These are phyloP conservation scores for Meandrina meandrites DNA, from an alignment of 92 coral and sea anemone species.

Conservation along the genomic window DNA sequence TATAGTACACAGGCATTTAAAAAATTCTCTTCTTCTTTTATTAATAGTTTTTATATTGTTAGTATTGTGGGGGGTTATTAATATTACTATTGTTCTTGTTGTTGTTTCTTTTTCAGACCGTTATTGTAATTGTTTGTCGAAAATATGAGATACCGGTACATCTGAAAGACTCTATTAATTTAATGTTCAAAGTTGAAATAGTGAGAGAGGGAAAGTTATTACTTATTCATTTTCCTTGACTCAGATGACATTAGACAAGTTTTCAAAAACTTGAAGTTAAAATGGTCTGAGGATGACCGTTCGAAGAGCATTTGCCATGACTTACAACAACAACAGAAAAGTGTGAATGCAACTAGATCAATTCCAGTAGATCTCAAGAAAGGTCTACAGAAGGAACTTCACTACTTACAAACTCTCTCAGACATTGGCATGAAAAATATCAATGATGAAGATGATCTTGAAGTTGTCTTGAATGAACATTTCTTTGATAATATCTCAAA, in stretches of 20 bases:
- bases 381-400: background rate
- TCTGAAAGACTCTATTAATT: background rate
- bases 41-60: no score
- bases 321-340: background rate
- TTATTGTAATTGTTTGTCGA: background rate
- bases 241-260: background rate
- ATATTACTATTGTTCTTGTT: no score
- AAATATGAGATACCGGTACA: background rate
- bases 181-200: background rate
- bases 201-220: background rate
- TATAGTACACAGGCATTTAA: no score
- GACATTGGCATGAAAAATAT: conserved; percentile 9
- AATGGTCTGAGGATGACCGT: background rate
- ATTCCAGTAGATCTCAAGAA: background rate
- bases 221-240: background rate
- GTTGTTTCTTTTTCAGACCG: no score
- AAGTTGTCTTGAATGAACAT: conserved; percentile 6
- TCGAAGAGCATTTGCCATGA: conserved; percentile 2
- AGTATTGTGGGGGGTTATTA: no score
- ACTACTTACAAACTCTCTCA: background rate
- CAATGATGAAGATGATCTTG: conserved; percentile 12
- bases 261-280: background rate
- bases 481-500: conserved; percentile 19
- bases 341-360: background rate
- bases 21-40: no score